Percentiles rank a stretch among this genome's conserved stretches.
Evolutionary conservation across 1,140 invertebrate species (phyloP).

Genomic region (Aphelenchoides besseyi): DNA sequence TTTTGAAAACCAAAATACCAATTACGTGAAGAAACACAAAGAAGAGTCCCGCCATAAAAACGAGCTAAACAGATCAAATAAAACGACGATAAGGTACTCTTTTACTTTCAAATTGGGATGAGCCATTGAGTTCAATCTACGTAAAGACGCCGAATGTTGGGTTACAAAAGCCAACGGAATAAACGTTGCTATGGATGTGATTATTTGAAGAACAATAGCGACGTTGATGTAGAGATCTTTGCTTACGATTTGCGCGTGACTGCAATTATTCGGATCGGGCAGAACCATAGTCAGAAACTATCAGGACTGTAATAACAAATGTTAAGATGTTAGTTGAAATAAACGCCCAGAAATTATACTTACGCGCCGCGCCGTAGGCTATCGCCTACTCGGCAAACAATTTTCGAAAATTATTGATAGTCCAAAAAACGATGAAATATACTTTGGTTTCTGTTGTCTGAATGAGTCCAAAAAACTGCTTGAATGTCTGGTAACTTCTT

Average conservation of each 20-base stretch:
- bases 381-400: no score
- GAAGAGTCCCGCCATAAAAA: neutral
- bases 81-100: neutral
- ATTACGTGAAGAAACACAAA: conserved; percentile 6
- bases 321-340: no score
- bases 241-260: neutral
- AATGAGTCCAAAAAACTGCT: no score
- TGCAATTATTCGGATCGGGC: conserved; percentile 7
- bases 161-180: neutral
- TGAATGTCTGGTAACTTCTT: no score
- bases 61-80: neutral
- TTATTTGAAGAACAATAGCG: neutral
- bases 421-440: no score
- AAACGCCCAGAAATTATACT: no score
- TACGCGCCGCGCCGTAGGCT: no score
- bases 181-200: neutral
- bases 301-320: no score
- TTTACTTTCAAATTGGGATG: neutral
- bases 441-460: no score
- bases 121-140: neutral
- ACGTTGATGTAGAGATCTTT: neutral
- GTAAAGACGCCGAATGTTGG: neutral
- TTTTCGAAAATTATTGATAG: no score
- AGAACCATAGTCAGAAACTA: neutral
- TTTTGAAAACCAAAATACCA: neutral